phyloP scores from a whole-genome alignment of 2,113 vertebrate genomes.

The Galbula dea region DNA sequence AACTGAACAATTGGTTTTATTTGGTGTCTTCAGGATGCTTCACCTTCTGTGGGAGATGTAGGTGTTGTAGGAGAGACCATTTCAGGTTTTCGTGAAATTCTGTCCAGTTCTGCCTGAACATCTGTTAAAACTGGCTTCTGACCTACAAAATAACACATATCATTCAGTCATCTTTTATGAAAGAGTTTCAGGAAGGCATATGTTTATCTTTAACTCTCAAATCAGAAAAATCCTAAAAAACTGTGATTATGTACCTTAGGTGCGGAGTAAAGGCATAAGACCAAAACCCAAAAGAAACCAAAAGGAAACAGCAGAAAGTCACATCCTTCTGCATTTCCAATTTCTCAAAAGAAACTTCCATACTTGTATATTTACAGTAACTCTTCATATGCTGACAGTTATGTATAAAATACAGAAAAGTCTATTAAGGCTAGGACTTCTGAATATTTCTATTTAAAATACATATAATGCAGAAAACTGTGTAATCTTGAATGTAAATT shows the following conservation, averaged over 20 bases:
- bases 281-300: background rate
- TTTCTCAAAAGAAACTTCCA: background rate
- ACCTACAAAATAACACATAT: slow-evolving; percentile 69
- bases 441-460: too few relatives aligned
- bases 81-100: slow-evolving; percentile 93
- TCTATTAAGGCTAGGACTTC: background rate
- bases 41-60: slow-evolving; percentile 85
- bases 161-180: background rate
- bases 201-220: background rate
- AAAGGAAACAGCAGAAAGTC: background rate
- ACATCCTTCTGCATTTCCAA: fast-evolving
- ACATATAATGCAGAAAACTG: too few relatives aligned
- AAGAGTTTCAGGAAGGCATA: background rate
- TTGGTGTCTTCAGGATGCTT: slow-evolving; percentile 92
- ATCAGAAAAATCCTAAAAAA: background rate
- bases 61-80: slow-evolving; percentile 82
- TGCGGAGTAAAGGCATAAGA: background rate
- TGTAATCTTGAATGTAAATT: background rate
- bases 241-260: fast-evolving
- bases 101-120: slow-evolving; percentile 95
- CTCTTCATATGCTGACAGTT: too few relatives aligned
- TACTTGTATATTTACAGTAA: background rate
- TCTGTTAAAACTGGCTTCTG: slow-evolving; percentile 95
- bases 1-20: slow-evolving; percentile 73
- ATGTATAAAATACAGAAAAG: background rate